Percentiles rank a stretch among this genome's conserved stretches.
phyloP scores from a whole-genome alignment of 2,113 vertebrate species.

The Anhinga anhinga region DNA sequence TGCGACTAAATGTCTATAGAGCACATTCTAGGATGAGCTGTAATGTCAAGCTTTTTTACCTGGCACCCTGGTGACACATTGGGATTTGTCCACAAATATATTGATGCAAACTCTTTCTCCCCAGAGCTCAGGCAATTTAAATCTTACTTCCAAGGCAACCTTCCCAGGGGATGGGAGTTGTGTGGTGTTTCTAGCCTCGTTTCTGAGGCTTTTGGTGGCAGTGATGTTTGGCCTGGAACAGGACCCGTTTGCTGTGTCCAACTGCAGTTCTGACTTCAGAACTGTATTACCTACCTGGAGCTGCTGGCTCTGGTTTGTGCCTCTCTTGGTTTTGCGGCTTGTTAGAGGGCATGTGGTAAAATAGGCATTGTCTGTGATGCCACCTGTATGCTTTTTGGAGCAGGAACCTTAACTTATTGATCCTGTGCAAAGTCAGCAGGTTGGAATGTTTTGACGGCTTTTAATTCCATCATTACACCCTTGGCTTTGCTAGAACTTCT shows the following conservation, averaged over 20 bases:
- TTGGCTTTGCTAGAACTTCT: not conserved
- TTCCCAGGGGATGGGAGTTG: not conserved
- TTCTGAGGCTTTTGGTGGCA: not conserved
- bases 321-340: not conserved
- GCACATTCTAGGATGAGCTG: not conserved
- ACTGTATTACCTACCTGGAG: not conserved
- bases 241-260: not conserved
- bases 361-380: not conserved
- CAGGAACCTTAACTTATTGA: not conserved
- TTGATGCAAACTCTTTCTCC: not conserved
- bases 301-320: not conserved
- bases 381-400: not conserved
- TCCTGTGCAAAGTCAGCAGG: not conserved
- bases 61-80: not conserved
- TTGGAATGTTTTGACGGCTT: not conserved
- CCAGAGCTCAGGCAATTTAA: slow-evolving; percentile 31
- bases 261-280: not conserved
- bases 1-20: not conserved
- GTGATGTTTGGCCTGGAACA: not conserved
- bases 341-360: not conserved
- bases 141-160: slow-evolving; percentile 3
- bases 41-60: not conserved
- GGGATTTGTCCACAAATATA: not conserved
- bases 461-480: not conserved
- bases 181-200: not conserved